These are phyloP conservation scores for Malthinus seriepunctatus DNA, from an alignment of 2,888 invertebrate species.

Conservation along the genomic window DNA sequence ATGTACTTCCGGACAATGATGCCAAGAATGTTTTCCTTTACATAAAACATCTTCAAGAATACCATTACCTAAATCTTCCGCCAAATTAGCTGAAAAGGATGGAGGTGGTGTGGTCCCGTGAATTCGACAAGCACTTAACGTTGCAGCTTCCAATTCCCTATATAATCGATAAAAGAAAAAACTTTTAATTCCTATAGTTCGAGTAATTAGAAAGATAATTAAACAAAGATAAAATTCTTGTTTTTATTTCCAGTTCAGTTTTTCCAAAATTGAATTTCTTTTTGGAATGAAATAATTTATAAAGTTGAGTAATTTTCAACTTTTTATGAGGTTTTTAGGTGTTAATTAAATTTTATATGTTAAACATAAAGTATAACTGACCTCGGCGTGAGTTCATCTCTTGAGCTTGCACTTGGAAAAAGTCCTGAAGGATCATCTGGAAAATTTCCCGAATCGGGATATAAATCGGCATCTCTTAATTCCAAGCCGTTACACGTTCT, in stretches of 20 bases:
- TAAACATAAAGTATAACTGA: conserved; percentile 37
- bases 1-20: conserved; percentile 88
- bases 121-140: conserved; percentile 61
- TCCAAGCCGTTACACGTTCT: conserved; percentile 79
- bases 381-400: conserved; percentile 62
- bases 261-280: too few species aligned
- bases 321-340: neutral
- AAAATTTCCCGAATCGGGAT: conserved; percentile 47
- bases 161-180: too few species aligned
- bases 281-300: too few species aligned
- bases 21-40: conserved; percentile 74
- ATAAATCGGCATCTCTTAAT: conserved; percentile 60
- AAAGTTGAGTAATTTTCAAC: neutral
- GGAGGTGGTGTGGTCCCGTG: conserved; percentile 66
- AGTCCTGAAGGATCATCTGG: conserved; percentile 57
- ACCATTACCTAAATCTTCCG: conserved; percentile 48
- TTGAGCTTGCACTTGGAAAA: conserved; percentile 61
- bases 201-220: too few species aligned
- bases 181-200: neutral
- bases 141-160: conserved; percentile 62
- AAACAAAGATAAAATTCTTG: too few species aligned
- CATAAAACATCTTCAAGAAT: conserved; percentile 45
- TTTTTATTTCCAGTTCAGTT: too few species aligned
- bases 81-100: conserved; percentile 56
- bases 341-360: neutral